These are phyloP conservation scores for Miichthys miiuy DNA, from an alignment of 2,797 vertebrate species.

Conservation along the genomic window DNA sequence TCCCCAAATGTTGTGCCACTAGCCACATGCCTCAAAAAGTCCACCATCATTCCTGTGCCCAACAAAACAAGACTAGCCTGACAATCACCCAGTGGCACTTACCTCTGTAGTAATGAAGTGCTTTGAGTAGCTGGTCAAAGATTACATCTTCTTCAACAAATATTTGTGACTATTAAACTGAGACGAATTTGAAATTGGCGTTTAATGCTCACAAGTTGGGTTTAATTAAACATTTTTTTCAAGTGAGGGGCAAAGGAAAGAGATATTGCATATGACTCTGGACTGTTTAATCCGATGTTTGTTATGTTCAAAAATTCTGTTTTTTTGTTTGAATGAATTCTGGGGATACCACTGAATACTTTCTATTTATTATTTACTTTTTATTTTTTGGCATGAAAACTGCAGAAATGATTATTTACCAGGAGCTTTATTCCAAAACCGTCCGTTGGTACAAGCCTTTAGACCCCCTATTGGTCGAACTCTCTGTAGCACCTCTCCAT, in stretches of 20 bases:
- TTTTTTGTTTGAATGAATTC: conserved; percentile 19
- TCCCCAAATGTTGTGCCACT: too few relatives aligned
- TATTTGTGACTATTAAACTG: too few relatives aligned
- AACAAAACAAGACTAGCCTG: too few relatives aligned
- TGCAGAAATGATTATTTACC: conserved; percentile 19
- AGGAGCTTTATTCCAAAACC: conserved; percentile 37
- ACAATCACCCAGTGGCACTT: too few relatives aligned
- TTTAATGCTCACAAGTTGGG: not conserved
- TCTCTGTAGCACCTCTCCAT: conserved; percentile 42
- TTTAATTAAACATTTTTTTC: conserved; percentile 1
- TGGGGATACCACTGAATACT: not conserved
- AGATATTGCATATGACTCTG: not conserved
- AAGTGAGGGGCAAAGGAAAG: not conserved
- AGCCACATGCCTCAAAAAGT: too few relatives aligned
- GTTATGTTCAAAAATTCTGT: not conserved
- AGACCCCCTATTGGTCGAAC: conserved; percentile 28
- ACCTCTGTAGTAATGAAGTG: too few relatives aligned
- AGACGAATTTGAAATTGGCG: not conserved
- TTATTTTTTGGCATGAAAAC: conserved; percentile 29
- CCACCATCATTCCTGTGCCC: too few relatives aligned
- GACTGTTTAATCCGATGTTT: not conserved
- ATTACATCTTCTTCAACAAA: too few relatives aligned
- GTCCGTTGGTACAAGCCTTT: not conserved
- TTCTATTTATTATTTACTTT: not conserved
- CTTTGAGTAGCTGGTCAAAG: too few relatives aligned